phyloP scores from a whole-genome alignment of 2,888 invertebrate genomes.

The Hemistola chrysoprasaria region DNA sequence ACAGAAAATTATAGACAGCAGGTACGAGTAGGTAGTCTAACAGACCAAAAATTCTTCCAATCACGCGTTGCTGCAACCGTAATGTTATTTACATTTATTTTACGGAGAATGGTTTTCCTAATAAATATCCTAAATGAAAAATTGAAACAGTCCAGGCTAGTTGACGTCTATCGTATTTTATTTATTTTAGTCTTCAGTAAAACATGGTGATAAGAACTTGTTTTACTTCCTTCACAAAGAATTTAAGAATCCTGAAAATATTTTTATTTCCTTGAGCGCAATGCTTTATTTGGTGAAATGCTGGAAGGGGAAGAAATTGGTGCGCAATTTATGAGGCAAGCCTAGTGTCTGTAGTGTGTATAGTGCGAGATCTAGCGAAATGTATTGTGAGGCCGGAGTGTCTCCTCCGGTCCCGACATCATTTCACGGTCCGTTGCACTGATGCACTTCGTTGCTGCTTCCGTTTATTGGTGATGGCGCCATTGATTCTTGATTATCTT shows the following conservation, averaged over 20 bases:
- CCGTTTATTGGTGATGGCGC: conserved; percentile 52
- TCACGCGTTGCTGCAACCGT: conserved; percentile 11
- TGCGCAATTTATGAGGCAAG: conserved; percentile 57
- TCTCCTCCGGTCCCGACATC: conserved; percentile 46
- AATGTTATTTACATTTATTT: not conserved
- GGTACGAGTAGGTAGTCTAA: conserved; percentile 36
- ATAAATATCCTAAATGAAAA: not conserved
- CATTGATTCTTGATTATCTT: conserved; percentile 36
- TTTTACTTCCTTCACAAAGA: conserved; percentile 3
- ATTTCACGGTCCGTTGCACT: conserved; percentile 69
- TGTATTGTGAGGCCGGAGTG: conserved; percentile 67
- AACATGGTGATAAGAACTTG: not conserved
- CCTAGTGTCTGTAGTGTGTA: conserved; percentile 42
- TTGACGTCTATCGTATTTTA: not conserved
- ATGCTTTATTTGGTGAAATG: conserved; percentile 52
- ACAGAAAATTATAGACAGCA: conserved; percentile 62
- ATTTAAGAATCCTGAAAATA: not conserved
- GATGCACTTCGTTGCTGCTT: conserved; percentile 54
- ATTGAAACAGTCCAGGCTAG: conserved; percentile 3
- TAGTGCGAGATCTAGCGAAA: conserved; percentile 43
- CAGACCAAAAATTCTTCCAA: conserved; percentile 34
- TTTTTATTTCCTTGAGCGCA: not conserved
- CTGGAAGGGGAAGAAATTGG: conserved; percentile 48
- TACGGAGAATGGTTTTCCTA: not conserved
- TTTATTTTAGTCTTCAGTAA: not conserved